phyloP scores from a whole-genome alignment of 64 coral and sea anemone genomes.

The Actinia equina region DNA sequence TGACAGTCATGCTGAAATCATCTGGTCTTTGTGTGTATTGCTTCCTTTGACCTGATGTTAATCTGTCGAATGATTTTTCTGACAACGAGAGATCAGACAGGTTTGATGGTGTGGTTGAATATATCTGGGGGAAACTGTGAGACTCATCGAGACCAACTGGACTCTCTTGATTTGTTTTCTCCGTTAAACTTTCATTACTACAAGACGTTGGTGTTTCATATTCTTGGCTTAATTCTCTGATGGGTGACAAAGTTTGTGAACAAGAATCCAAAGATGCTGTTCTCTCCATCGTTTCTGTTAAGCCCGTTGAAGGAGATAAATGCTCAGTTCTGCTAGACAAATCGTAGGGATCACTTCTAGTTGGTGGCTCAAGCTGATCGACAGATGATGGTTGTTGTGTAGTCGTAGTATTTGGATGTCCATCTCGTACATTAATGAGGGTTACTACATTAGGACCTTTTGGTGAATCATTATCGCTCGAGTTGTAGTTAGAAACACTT shows the following conservation, averaged over 20 bases:
- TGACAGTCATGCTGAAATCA: neutral
- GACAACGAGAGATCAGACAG: conserved; percentile 85
- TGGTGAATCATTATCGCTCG: conserved; percentile 19
- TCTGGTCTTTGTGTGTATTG: neutral
- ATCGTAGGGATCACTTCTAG: neutral
- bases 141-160: neutral
- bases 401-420: neutral
- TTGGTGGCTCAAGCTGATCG: neutral
- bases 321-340: neutral
- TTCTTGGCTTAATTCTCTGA: neutral
- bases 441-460: neutral
- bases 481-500: conserved; percentile 40
- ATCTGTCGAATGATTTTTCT: conserved; percentile 32
- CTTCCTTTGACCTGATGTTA: neutral
- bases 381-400: neutral
- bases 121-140: conserved; percentile 50
- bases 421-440: neutral
- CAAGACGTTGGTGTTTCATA: neutral
- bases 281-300: neutral
- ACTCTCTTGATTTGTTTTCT: neutral
- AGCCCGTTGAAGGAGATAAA: neutral
- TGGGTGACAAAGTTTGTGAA: neutral
- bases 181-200: neutral
- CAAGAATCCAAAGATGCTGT: neutral
- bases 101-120: conserved; percentile 56